Evolutionary conservation across 2,888 invertebrate genomes (phyloP), one percentile per base, ranked within the genome.

Genomic region (Epirrhoe tristata): DNA sequence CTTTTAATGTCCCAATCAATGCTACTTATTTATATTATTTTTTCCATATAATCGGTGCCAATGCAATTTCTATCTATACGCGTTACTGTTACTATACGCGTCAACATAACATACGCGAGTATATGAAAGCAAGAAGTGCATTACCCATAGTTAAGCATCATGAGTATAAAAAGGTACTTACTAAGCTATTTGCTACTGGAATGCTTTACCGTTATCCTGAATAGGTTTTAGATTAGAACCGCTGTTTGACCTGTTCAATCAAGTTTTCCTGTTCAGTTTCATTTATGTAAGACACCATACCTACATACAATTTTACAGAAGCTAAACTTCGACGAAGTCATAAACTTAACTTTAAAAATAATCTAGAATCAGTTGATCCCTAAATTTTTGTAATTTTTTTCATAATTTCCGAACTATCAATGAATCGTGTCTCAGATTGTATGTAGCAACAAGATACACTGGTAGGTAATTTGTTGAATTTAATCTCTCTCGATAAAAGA

Each of bases 401-500:
- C 10, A 5, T 43, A 12, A 10, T 43, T 12, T 43, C 34, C 12
- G 5, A 10, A 6, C 14, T 16, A 48, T 48, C 14, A 48, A 48
- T 48, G 16, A 14, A 48, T 12, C 39, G 14, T 48, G 16, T 48
- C 48, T 16, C 16, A 48, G 14, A 14, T 48, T 48, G 16, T 48
- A 48, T n/a, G 34, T 32, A 51, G 50, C 17, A 17, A 17, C 36
- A 56, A 56, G 43, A 56, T 43, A 56, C 6, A 43, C 32, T 39
- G 12, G 17, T 43, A 8, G 1, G n/a, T 32, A n/a, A n/a, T n/a
- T n/a, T 53, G 53, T 46, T 46, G 7, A 48, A 31, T 61, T 55
- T 48, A 61, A 61, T 61, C 46, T 14, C 4, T 43, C 12, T 12
- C 31, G 54, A 61, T 66, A 61, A 66, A 57, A 57, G 81, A 81